phyloP scores from a whole-genome alignment of 1,140 invertebrate species.

The Ridgeia piscesae region DNA sequence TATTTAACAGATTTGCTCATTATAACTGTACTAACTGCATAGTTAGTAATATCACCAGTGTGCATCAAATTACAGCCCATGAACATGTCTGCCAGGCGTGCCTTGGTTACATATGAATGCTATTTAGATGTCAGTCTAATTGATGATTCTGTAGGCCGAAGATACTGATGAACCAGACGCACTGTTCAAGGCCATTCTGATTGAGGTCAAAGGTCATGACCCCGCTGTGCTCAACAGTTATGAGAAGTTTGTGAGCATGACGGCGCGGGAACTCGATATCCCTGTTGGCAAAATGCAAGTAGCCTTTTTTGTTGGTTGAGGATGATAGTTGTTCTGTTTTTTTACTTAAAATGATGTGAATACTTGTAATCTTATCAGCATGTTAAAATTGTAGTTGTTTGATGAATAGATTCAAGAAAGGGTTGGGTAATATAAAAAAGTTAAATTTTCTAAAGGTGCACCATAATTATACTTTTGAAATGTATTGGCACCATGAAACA shows the following conservation, averaged over 20 bases:
- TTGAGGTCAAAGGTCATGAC: constrained; percentile 86
- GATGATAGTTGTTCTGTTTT: not conserved
- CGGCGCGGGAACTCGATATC: constrained; percentile 78
- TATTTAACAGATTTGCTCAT: too few species aligned
- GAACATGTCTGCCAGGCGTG: too few species aligned
- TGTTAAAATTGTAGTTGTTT: too few species aligned
- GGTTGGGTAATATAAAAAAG: not conserved
- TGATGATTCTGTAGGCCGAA: not conserved
- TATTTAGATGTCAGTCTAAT: not conserved
- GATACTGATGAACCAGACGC: constrained; percentile 35
- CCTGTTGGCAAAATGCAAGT: constrained; percentile 72
- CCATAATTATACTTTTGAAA: constrained; percentile 17
- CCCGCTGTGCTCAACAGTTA: constrained; percentile 85
- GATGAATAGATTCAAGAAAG: too few species aligned
- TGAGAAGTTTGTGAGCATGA: constrained; percentile 74
- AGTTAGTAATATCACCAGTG: too few species aligned
- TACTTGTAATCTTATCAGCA: not conserved
- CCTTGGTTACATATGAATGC: not conserved
- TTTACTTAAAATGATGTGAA: not conserved
- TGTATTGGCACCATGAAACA: too few species aligned
- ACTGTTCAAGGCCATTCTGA: constrained; percentile 64
- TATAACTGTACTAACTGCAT: too few species aligned
- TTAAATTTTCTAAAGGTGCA: constrained; percentile 20
- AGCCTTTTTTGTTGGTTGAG: not conserved
- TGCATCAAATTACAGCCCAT: not conserved